Conservation (phyloP, 2,888 invertebrate species). For the Anagyrus pseudococci region DNA sequence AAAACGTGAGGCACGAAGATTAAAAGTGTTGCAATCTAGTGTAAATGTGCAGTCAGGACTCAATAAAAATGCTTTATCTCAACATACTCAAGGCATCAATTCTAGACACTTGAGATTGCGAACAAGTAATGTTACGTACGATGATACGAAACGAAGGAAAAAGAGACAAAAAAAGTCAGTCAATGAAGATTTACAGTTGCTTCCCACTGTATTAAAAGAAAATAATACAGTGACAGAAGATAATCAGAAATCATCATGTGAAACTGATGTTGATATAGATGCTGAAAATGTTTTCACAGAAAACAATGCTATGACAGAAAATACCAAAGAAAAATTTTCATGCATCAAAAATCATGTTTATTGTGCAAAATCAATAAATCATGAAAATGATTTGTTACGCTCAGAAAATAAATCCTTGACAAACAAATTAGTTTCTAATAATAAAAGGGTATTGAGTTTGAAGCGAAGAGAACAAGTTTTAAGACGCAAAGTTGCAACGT, state of each 20-base stretch:
- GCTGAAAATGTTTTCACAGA: too few species aligned
- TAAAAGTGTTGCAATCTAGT: neutral
- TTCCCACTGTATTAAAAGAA: neutral
- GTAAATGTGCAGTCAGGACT: neutral
- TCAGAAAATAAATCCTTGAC: too few species aligned
- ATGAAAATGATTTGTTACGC: too few species aligned
- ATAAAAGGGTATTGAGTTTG: too few species aligned
- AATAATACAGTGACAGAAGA: neutral
- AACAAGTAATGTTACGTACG: neutral
- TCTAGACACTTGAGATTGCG: neutral
- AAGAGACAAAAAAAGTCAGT: neutral
- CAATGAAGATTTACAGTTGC: neutral
- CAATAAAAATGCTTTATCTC: neutral
- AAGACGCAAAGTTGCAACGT: neutral
- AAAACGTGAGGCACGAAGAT: neutral
- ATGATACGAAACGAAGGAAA: neutral
- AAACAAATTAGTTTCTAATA: too few species aligned
- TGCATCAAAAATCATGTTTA: too few species aligned
- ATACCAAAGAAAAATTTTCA: too few species aligned
- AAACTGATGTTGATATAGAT: too few species aligned
- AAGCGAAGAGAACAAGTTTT: neutral
- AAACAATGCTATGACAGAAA: too few species aligned
- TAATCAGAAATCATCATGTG: neutral
- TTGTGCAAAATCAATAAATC: too few species aligned
- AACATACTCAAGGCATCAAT: neutral